These are phyloP conservation scores for Alentia gelatinosa DNA, from an alignment of 2,888 invertebrate genomes.

Conservation along the genomic window DNA sequence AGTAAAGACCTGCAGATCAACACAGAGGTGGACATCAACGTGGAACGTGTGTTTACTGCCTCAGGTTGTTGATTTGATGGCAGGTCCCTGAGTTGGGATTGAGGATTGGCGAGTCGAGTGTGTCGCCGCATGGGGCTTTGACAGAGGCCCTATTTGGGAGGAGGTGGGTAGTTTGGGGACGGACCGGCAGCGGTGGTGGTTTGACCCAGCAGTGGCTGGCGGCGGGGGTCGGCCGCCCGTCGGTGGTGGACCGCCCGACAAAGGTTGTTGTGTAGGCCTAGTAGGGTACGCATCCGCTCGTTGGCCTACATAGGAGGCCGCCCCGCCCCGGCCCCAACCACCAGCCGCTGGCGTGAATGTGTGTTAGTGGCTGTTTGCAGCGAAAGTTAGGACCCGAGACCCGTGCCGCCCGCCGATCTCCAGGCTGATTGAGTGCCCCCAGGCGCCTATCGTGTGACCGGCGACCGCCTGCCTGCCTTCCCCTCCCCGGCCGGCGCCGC, in stretches of 20 bases:
- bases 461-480: neutral
- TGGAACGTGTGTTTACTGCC: neutral
- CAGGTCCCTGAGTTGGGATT: neutral
- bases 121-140: neutral
- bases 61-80: neutral
- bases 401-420: neutral
- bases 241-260: neutral
- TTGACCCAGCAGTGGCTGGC: neutral
- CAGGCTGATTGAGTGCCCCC: neutral
- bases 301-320: constrained; percentile 35
- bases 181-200: neutral
- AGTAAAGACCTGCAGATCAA: neutral
- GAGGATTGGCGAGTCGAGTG: too few species aligned
- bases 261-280: neutral
- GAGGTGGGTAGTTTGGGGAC: neutral
- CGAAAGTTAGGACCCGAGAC: neutral
- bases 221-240: neutral
- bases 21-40: neutral
- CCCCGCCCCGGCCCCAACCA: neutral
- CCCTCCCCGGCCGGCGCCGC: neutral
- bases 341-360: neutral
- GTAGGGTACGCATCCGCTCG: constrained; percentile 42
- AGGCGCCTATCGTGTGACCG: neutral
- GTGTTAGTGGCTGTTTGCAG: neutral
- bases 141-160: neutral